Percentiles rank a stretch among this genome's conserved stretches.
Conservation (phyloP, 2,888 invertebrate species). For the Cinara cedri region DNA sequence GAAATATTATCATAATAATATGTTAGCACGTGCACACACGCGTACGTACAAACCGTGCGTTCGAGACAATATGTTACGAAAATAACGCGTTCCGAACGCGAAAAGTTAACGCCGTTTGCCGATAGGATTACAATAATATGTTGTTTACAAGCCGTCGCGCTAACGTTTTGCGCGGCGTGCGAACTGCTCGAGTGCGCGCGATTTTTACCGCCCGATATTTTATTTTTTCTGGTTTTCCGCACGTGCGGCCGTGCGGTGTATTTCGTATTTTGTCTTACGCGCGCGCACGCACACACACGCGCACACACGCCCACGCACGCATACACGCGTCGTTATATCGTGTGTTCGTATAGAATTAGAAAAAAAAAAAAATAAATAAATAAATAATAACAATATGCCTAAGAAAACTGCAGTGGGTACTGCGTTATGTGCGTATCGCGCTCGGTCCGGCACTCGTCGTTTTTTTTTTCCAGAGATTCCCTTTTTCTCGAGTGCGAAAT, state of each 20-base stretch:
- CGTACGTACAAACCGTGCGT: background rate
- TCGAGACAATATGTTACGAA: constrained; percentile 28
- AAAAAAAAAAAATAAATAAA: background rate
- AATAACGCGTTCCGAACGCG: background rate
- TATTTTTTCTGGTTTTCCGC: background rate
- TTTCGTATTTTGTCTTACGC: too few species aligned
- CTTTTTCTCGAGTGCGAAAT: background rate
- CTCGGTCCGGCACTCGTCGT: background rate
- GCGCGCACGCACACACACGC: too few species aligned
- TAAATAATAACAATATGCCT: background rate
- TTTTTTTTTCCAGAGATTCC: constrained; percentile 1
- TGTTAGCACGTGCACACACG: too few species aligned
- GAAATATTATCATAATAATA: too few species aligned
- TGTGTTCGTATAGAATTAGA: background rate
- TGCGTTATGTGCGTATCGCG: background rate
- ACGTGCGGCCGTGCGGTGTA: background rate
- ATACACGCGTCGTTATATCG: too few species aligned
- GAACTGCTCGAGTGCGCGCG: background rate
- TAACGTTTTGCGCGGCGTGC: background rate
- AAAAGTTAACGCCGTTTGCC: background rate
- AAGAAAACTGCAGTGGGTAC: background rate
- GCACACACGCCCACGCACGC: too few species aligned
- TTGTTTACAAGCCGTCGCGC: constrained; percentile 1
- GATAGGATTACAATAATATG: background rate
- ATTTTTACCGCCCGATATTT: background rate